Percentiles rank a stretch among this genome's conserved stretches.
Conservation (phyloP, 2,888 invertebrate genomes). For the Drosophila meridionalis region DNA sequence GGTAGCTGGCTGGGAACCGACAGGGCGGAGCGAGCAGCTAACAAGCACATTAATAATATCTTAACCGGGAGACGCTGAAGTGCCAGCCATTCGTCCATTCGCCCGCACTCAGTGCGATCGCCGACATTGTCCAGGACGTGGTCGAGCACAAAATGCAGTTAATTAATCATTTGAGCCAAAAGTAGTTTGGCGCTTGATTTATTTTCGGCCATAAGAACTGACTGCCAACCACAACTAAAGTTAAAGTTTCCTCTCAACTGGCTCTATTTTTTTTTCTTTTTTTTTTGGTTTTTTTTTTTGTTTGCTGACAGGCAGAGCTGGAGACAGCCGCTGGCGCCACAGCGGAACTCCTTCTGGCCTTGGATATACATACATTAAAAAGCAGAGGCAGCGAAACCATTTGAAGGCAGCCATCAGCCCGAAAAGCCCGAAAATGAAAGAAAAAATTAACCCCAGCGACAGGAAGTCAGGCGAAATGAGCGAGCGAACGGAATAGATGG, state of each 20-base stretch:
- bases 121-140: slow-evolving; percentile 53
- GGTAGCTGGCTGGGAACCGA: not conserved
- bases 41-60: slow-evolving; percentile 78
- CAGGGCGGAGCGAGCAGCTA: slow-evolving; percentile 48
- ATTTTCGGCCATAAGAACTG: slow-evolving; percentile 68
- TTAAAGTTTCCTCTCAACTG: slow-evolving; percentile 42
- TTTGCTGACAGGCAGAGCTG: slow-evolving; percentile 37
- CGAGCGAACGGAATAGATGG: not conserved
- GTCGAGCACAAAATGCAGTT: slow-evolving; percentile 76
- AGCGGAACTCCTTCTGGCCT: slow-evolving; percentile 33
- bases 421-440: not conserved
- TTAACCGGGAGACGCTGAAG: slow-evolving; percentile 62
- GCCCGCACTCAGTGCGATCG: slow-evolving; percentile 19
- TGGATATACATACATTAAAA: slow-evolving; percentile 47
- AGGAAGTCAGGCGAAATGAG: slow-evolving; percentile 45
- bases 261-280: not conserved
- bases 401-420: slow-evolving; percentile 17
- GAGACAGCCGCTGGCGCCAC: slow-evolving; percentile 16
- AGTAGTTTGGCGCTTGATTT: slow-evolving; percentile 77
- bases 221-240: slow-evolving; percentile 64
- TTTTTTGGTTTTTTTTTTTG: slow-evolving; percentile 14
- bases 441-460: slow-evolving; percentile 45
- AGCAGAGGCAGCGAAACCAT: slow-evolving; percentile 26
- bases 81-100: slow-evolving; percentile 48
- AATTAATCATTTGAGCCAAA: slow-evolving; percentile 73